Evolutionary conservation across 2,797 vertebrate genomes (phyloP).

Genomic region (Balearica regulorum): DNA sequence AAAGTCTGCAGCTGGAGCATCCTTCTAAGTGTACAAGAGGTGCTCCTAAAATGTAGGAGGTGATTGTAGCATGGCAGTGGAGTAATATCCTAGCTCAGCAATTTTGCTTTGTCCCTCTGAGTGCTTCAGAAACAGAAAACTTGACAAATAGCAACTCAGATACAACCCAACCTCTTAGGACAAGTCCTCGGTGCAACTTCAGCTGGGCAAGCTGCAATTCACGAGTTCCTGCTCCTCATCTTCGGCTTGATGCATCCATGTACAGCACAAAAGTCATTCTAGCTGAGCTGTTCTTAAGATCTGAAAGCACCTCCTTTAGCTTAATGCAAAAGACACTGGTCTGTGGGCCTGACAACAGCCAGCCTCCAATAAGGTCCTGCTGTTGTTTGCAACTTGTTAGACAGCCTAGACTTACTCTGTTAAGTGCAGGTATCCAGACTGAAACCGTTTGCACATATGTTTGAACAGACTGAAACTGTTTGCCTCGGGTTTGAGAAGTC

Average conservation of each 20-base stretch:
- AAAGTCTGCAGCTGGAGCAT: background rate
- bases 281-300: background rate
- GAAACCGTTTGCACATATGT: background rate
- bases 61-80: background rate
- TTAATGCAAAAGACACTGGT: background rate
- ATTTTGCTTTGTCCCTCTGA: background rate
- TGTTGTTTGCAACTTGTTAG: background rate
- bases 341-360: background rate
- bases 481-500: background rate
- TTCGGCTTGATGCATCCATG: background rate
- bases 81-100: background rate
- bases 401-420: background rate
- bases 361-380: background rate
- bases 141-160: background rate
- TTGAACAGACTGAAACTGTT: background rate
- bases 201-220: background rate
- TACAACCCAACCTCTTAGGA: background rate
- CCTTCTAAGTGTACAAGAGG: background rate
- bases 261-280: background rate
- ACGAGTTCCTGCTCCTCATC: background rate
- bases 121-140: background rate
- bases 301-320: background rate
- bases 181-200: background rate
- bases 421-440: background rate
- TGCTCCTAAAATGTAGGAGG: background rate